Evolutionary conservation across 2,113 vertebrate genomes (phyloP), one percentile per base, ranked within the genome.

Genomic region (Alosa alosa): DNA sequence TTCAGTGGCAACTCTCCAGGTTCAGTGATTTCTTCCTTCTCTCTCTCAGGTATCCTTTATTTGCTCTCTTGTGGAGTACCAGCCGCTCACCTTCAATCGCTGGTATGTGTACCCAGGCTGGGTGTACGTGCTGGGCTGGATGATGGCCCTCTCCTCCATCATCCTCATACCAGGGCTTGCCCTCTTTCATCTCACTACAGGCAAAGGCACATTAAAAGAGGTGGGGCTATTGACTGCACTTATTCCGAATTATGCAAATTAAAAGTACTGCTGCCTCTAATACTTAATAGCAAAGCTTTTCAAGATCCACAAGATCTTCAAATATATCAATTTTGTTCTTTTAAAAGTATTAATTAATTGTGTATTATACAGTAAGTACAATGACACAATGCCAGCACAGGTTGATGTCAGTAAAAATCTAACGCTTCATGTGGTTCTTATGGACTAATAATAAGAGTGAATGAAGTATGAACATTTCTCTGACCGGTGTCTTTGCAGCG

Each of bases 21-120:
- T 57, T 57, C 17, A 15, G 57, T 60, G 22, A 82, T 17, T 64
- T 68, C 81, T 49, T 17, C 4, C 55, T n/a, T 81, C 64, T 22
- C 4, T 78, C 50, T 82, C 11, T 45, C 87, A 95, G 93, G 89
- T 83, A 3, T 82, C 88, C 41, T 94, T 95, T 6, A 89, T 94
- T 82, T 93, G 1, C 85, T 94, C 93, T 64, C 82, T 95, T 0
- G 86, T 95, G 0, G 36, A 93, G 81, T 94, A 94, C 84, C 83
- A 91, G 81, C 94, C 94, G 47, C 82, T 95, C 82, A 95, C 90
- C 25, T 95, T 91, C 82, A 95, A 49, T 8, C 47, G 47, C 47
- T 11, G 9, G 89, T 94, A 95, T 6, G 84, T 92, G 64, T 95
- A 94, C 22, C 95, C 94, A 0, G 25, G 15, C 85, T 94, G 93